These are phyloP conservation scores for Megalopta genalis DNA, from an alignment of 1,140 invertebrate species.

Conservation along the genomic window DNA sequence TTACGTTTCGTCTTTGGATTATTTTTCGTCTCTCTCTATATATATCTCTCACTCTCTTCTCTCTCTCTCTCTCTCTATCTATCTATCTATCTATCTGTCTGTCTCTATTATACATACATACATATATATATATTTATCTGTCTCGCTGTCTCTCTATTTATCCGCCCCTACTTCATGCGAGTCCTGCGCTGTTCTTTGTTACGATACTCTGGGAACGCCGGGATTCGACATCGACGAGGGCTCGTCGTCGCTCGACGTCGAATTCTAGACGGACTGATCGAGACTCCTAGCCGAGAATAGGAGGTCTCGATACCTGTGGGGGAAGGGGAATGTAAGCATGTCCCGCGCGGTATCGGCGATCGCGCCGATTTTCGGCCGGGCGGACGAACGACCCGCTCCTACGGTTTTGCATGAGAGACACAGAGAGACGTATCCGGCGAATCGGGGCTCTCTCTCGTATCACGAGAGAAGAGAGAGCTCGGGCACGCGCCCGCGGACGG, in stretches of 20 bases:
- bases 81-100: conserved; percentile 32
- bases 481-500: too few relatives aligned
- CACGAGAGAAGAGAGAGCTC: not conserved
- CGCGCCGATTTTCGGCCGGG: too few relatives aligned
- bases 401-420: too few relatives aligned
- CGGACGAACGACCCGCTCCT: too few relatives aligned
- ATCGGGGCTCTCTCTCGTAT: not conserved
- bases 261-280: not conserved
- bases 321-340: too few relatives aligned
- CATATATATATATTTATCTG: conserved; percentile 44
- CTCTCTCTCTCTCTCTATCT: not conserved
- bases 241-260: conserved; percentile 21
- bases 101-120: conserved; percentile 26
- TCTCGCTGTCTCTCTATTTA: conserved; percentile 29
- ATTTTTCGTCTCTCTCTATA: not conserved
- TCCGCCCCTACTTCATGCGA: conserved; percentile 43
- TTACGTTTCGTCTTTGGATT: too few relatives aligned
- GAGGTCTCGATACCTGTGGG: too few relatives aligned
- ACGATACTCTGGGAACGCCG: conserved; percentile 38
- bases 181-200: conserved; percentile 57
- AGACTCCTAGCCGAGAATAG: too few relatives aligned
- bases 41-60: not conserved
- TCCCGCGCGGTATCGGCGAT: too few relatives aligned
- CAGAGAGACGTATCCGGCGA: not conserved
- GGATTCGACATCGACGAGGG: conserved; percentile 24